Evolutionary conservation across 2,797 vertebrate genomes (phyloP).

Genomic region (Acrossocheilus fasciatus): DNA sequence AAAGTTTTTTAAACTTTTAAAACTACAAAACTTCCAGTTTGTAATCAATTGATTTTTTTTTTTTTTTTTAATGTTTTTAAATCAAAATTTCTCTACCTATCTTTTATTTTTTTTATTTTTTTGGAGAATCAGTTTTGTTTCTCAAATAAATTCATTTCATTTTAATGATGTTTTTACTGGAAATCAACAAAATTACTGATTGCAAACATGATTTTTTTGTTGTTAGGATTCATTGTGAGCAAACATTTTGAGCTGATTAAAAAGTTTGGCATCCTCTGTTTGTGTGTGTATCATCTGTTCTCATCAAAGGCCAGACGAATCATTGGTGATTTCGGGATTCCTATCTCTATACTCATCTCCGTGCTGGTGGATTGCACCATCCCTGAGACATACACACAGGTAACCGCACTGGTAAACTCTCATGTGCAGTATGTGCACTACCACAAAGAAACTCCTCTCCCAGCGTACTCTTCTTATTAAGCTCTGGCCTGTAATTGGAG

Average conservation of each 20-base stretch:
- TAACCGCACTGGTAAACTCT: constrained; percentile 59
- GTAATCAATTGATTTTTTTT: background rate
- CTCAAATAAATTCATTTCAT: background rate
- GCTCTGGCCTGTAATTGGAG: constrained; percentile 55
- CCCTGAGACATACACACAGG: constrained; percentile 94
- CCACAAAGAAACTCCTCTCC: constrained; percentile 28
- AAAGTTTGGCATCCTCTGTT: background rate
- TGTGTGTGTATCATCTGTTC: constrained; percentile 15
- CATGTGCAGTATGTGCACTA: constrained; percentile 10
- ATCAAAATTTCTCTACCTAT: background rate
- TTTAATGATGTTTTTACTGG: background rate
- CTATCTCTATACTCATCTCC: constrained; percentile 93
- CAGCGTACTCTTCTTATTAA: constrained; percentile 52
- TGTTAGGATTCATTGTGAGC: background rate
- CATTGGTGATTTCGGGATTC: constrained; percentile 96
- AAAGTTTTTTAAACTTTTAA: too few relatives aligned
- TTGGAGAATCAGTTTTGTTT: background rate
- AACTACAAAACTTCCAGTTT: background rate
- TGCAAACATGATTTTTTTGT: background rate
- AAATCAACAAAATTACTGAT: background rate
- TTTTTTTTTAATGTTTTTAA: background rate
- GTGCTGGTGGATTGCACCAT: constrained; percentile 90
- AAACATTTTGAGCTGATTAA: background rate
- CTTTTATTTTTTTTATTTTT: background rate
- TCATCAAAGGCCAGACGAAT: constrained; percentile 88